These are phyloP conservation scores for Eumeta japonica DNA, from an alignment of 1,140 invertebrate species.

Conservation along the genomic window DNA sequence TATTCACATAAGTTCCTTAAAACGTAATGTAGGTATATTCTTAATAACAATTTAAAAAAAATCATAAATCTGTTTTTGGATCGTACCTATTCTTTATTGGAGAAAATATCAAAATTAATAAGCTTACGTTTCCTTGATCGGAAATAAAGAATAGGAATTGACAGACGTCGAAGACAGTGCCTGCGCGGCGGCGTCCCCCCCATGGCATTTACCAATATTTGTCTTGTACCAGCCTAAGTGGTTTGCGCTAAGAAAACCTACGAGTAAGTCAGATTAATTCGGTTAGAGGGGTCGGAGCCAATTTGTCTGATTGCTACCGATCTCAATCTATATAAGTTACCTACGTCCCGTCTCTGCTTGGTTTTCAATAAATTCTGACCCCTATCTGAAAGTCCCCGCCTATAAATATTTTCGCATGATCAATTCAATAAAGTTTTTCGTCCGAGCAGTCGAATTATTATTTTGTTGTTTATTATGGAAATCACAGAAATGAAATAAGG, in stretches of 20 bases:
- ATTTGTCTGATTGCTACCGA: conserved; percentile 59
- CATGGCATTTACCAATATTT: conserved; percentile 27
- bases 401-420: conserved; percentile 56
- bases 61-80: no score
- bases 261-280: conserved; percentile 46
- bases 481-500: conserved; percentile 29
- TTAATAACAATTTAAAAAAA: no score
- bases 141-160: no score
- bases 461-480: conserved; percentile 25
- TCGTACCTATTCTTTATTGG: no score
- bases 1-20: no score
- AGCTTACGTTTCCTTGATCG: no score
- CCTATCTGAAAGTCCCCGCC: conserved; percentile 45
- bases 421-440: conserved; percentile 43
- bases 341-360: conserved; percentile 33
- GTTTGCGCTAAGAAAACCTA: conserved; percentile 48
- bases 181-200: no score
- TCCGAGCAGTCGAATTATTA: conserved; percentile 32
- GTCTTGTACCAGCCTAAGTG: conserved; percentile 33
- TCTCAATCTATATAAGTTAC: conserved; percentile 44
- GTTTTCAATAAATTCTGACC: conserved; percentile 55
- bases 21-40: no score
- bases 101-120: no score
- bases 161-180: no score
- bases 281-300: conserved; percentile 49